A percentile compares a stretch with the other conserved stretches of the same genome.
Conservation (phyloP, 2,113 vertebrate species). For the Phyllostomus discolor region DNA sequence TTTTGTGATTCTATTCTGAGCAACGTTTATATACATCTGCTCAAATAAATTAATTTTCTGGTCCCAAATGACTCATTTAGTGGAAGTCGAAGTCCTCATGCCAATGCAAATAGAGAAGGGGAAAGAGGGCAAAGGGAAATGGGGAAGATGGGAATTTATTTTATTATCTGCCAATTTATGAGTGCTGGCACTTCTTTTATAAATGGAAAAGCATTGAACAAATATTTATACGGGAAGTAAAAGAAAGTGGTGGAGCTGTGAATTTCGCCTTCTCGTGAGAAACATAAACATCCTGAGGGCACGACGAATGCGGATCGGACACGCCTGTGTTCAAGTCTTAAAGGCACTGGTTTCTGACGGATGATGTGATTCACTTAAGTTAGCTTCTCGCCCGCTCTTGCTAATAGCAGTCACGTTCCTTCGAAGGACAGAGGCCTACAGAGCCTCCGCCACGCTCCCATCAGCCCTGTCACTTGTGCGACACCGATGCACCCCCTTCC, state of each 20-base stretch:
- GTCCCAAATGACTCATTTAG: constrained; percentile 68
- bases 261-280: not conserved
- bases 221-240: not conserved
- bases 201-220: constrained; percentile 28
- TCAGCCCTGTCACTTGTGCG: not conserved
- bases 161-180: not conserved
- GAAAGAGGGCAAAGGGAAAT: constrained; percentile 8
- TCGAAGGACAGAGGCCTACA: not conserved
- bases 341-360: not conserved
- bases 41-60: constrained; percentile 74
- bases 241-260: not conserved
- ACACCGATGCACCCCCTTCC: not conserved
- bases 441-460: not conserved
- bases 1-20: constrained; percentile 71
- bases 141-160: constrained; percentile 12
- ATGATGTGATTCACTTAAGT: not conserved
- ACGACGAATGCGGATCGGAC: no score
- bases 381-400: not conserved
- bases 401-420: not conserved
- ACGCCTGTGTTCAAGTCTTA: not conserved
- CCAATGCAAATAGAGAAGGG: constrained; percentile 54
- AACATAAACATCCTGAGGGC: not conserved
- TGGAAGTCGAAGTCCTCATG: constrained; percentile 51
- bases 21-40: constrained; percentile 69
- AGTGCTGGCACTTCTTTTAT: not conserved